Evolutionary conservation across 1,140 invertebrate species (phyloP).

Genomic region (Bombus balteatus): DNA sequence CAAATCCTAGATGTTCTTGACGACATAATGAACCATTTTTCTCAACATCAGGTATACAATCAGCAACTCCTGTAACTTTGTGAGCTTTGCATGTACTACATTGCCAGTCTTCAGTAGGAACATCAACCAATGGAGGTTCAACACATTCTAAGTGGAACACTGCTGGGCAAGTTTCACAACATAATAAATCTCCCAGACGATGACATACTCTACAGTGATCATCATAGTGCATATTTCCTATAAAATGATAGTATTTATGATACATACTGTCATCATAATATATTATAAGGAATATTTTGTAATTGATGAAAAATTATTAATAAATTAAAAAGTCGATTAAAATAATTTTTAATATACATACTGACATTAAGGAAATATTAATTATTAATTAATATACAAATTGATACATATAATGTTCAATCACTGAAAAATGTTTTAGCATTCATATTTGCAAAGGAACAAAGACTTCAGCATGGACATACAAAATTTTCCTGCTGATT

Average conservation of each 20-base stretch:
- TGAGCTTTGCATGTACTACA: constrained; percentile 96
- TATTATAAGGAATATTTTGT: constrained; percentile 14
- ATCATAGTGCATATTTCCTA: constrained; percentile 95
- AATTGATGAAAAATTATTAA: neutral
- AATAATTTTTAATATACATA: neutral
- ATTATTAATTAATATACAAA: neutral
- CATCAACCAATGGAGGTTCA: constrained; percentile 95
- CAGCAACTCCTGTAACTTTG: constrained; percentile 94
- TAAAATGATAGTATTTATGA: constrained; percentile 72
- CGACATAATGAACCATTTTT: constrained; percentile 95
- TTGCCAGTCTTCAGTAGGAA: constrained; percentile 98
- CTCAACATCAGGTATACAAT: constrained; percentile 95
- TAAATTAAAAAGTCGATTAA: neutral
- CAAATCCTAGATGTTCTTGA: constrained; percentile 96
- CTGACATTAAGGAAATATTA: neutral
- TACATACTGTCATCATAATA: neutral
- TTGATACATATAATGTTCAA: neutral
- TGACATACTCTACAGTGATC: constrained; percentile 98
- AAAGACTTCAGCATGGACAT: constrained; percentile 54
- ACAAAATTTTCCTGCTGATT: constrained; percentile 48
- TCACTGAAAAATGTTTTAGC: neutral
- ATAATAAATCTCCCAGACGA: constrained; percentile 95
- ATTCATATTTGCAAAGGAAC: neutral
- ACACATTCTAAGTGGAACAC: constrained; percentile 98
- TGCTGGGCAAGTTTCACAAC: constrained; percentile 98